Conservation (phyloP, 2,888 invertebrate species). For the Trachelus iudaicus region DNA sequence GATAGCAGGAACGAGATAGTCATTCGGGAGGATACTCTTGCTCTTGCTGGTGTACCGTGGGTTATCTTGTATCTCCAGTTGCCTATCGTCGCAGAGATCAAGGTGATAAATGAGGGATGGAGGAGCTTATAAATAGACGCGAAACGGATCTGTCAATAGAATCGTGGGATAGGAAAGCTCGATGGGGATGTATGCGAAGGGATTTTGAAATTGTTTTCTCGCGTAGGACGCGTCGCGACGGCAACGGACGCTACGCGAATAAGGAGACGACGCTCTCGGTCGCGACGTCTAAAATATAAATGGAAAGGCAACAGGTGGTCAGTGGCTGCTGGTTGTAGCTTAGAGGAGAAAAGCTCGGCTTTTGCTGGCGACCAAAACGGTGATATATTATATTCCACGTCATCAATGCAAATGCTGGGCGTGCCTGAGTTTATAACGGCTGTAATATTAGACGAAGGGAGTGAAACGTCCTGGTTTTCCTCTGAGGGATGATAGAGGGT, state of each 20-base stretch:
- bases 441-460: constrained; percentile 37
- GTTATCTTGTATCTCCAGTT: neutral
- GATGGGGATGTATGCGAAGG: neutral
- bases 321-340: constrained; percentile 52
- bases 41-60: neutral
- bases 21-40: neutral
- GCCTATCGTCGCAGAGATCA: too few relatives aligned
- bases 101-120: too few relatives aligned
- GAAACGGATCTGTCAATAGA: neutral
- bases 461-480: neutral
- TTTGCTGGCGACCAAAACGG: constrained; percentile 38
- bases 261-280: constrained; percentile 17
- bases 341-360: constrained; percentile 52
- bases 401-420: constrained; percentile 60
- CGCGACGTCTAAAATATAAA: constrained; percentile 59
- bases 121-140: too few relatives aligned
- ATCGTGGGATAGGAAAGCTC: neutral
- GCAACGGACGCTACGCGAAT: neutral
- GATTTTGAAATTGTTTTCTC: neutral
- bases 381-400: constrained; percentile 60
- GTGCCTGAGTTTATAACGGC: constrained; percentile 55
- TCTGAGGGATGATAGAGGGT: neutral
- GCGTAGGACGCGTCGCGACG: neutral
- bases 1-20: neutral
- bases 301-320: constrained; percentile 64